Evolutionary conservation across 1,140 invertebrate species (phyloP), one percentile per base, ranked within the genome.

Genomic region (Diorhabda sublineata): DNA sequence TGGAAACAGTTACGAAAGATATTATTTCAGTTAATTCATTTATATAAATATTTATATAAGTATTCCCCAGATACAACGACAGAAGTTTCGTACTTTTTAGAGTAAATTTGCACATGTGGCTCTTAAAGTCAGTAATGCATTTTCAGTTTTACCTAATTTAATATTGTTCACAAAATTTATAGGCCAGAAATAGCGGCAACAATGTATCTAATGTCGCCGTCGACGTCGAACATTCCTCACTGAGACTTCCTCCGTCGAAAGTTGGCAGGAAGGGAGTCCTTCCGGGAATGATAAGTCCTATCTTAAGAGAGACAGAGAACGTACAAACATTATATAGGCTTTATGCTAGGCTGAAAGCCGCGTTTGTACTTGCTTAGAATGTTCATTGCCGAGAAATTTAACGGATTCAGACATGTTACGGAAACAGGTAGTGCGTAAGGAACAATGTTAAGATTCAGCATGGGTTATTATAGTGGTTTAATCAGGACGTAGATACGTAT

Each of bases 231-330:
- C 47, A 4, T 52, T 52, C 47, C 47, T 52, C 47, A 52, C 3
- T 52, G 47, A 52, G 47, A 61, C 59, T 61, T 61, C 59, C 59
- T 61, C 59, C 59, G 59, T 43, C 59, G 59, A 61, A 43, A 61
- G 59, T 61, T 43, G 59, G 59, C 42, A 61, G 59, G 59, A 61
- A 61, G 59, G 59, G 59, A 61, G 26, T 61, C 59, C 59, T 61
- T 61, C 59, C 59, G 59, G 59, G 26, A 61, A 43, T 61, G 59
- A 61, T 61, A 61, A 61, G 26, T 61, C 59, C 59, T 61, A 61
- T 61, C 59, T 61, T 43, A 43, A 26, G 26, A 26, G 26, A 26
- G 59, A 61, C 11, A 42, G 26, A 42, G 26, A 60, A 61, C 59
- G 59, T 41, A 61, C 59, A 61, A 61, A 61, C 42, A 41, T 6